Conservation (phyloP, 2,888 invertebrate species). For the Merodon equestris region DNA sequence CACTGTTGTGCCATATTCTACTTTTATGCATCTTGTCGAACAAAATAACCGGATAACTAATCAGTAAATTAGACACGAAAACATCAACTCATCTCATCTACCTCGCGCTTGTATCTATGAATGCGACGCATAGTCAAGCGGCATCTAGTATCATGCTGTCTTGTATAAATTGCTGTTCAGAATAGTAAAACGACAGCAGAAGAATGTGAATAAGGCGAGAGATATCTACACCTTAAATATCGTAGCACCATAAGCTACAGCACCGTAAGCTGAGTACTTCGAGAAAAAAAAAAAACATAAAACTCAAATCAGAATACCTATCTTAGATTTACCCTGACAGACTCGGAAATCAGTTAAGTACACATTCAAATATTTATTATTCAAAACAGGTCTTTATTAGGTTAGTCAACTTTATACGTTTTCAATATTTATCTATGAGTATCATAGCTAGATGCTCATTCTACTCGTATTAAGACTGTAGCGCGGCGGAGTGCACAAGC, state of each 20-base stretch:
- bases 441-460: no score
- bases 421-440: conserved; percentile 26
- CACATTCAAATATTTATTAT: conserved; percentile 53
- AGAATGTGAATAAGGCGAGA: neutral
- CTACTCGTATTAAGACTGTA: no score
- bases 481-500: no score
- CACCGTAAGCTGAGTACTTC: neutral
- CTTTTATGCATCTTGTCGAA: no score
- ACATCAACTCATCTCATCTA: conserved; percentile 17
- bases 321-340: conserved; percentile 36
- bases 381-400: conserved; percentile 63
- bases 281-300: conserved; percentile 21
- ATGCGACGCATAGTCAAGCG: neutral
- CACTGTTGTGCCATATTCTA: no score
- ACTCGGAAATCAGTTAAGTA: conserved; percentile 52
- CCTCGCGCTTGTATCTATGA: conserved; percentile 11
- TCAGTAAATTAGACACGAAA: conserved; percentile 50
- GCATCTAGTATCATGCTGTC: conserved; percentile 4
- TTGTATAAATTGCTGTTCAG: conserved; percentile 47
- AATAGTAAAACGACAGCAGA: conserved; percentile 1
- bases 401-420: conserved; percentile 61
- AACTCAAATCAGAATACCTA: conserved; percentile 24
- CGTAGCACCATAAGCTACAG: neutral
- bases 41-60: conserved; percentile 41
- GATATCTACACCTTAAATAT: conserved; percentile 33